These are phyloP conservation scores for Notolepis coatsorum DNA, from an alignment of 2,797 vertebrate genomes.

Conservation along the genomic window DNA sequence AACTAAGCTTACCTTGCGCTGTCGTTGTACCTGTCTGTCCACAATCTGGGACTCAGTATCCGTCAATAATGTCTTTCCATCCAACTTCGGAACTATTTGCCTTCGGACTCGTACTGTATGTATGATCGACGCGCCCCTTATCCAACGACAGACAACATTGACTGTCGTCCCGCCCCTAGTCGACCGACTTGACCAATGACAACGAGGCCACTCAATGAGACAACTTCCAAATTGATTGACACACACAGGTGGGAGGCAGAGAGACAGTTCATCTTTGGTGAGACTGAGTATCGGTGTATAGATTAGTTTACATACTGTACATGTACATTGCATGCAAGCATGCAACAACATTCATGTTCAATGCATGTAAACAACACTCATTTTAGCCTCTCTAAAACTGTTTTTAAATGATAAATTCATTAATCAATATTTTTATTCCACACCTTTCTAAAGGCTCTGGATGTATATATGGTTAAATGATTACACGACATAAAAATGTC, in stretches of 20 bases:
- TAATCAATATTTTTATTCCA: too few species aligned
- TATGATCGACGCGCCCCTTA: constrained; percentile 17
- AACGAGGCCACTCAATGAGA: background rate
- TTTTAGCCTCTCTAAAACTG: too few species aligned
- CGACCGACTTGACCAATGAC: constrained; percentile 61
- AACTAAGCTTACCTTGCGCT: constrained; percentile 54
- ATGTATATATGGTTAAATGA: too few species aligned
- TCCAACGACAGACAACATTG: constrained; percentile 57
- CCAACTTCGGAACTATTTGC: constrained; percentile 61
- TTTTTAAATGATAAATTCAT: too few species aligned
- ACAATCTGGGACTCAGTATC: background rate
- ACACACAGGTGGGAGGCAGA: constrained; percentile 45
- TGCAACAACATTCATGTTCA: too few species aligned
- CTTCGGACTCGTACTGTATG: constrained; percentile 31
- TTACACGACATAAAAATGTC: too few species aligned
- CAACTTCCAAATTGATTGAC: constrained; percentile 65
- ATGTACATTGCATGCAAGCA: too few species aligned
- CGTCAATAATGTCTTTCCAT: constrained; percentile 22
- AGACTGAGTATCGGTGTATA: too few species aligned
- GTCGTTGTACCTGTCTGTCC: constrained; percentile 11
- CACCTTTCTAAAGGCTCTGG: too few species aligned
- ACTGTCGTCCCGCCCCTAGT: constrained; percentile 39
- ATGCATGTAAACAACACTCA: too few species aligned
- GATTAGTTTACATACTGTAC: too few species aligned
- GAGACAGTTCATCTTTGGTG: too few species aligned